A percentile compares a stretch with the other conserved stretches of the same genome.
These are phyloP conservation scores for Hipparchia sbordonii DNA, from an alignment of 2,888 invertebrate species.

Conservation along the genomic window DNA sequence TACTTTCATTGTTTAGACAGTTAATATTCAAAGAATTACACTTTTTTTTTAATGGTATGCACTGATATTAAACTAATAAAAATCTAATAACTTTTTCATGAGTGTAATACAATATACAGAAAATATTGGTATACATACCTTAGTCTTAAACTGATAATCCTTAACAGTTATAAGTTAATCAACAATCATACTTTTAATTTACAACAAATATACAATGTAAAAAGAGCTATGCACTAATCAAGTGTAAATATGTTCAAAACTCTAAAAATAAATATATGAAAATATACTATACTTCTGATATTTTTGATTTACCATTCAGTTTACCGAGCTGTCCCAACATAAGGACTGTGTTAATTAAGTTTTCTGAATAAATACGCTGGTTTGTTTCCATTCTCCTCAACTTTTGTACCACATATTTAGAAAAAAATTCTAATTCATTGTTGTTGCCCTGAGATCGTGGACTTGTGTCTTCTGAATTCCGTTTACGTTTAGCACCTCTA, in stretches of 20 bases:
- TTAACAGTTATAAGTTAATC: background rate
- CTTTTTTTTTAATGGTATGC: too few species aligned
- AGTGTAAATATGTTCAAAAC: conserved; percentile 14
- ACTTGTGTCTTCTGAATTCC: conserved; percentile 52
- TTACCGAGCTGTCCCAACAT: conserved; percentile 75
- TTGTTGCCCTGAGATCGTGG: conserved; percentile 58
- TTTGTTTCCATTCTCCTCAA: conserved; percentile 76
- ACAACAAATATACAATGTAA: conserved; percentile 12
- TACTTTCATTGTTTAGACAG: too few species aligned
- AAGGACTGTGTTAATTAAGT: conserved; percentile 76
- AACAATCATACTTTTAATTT: conserved; percentile 10
- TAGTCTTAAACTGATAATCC: conserved; percentile 2
- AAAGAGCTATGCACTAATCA: background rate
- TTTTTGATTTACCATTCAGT: conserved; percentile 73
- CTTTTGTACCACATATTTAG: conserved; percentile 77
- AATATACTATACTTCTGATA: conserved; percentile 48
- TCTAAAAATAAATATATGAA: conserved; percentile 12
- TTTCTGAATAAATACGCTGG: conserved; percentile 77
- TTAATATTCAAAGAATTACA: too few species aligned
- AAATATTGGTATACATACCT: background rate
- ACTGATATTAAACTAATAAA: too few species aligned
- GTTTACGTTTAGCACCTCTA: conserved; percentile 57
- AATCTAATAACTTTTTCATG: background rate
- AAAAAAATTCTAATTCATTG: conserved; percentile 75
- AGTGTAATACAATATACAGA: background rate